A percentile compares a stretch with the other conserved stretches of the same genome.
These are phyloP conservation scores for Sterna hirundo DNA, from an alignment of 2,113 vertebrate species.

Conservation along the genomic window DNA sequence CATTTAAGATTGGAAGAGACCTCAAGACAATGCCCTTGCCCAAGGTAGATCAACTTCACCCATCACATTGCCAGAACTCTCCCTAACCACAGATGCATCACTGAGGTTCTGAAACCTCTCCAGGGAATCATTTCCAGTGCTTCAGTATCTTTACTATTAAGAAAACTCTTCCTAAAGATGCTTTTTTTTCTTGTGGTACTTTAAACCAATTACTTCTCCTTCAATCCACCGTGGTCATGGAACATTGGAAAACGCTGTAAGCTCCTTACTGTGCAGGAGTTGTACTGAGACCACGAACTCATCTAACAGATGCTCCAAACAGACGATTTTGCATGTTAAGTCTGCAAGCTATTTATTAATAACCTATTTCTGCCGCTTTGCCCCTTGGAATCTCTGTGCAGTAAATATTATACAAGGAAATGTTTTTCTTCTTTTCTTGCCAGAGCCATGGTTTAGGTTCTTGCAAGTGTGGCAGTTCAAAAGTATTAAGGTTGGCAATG, in stretches of 20 bases:
- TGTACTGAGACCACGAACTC: neutral
- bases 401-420: neutral
- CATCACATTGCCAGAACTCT: neutral
- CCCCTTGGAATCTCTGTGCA: neutral
- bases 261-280: neutral
- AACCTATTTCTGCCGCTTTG: neutral
- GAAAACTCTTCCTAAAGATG: neutral
- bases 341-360: neutral
- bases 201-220: neutral
- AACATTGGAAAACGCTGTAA: neutral
- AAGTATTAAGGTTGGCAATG: neutral
- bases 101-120: neutral
- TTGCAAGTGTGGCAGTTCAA: neutral
- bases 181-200: neutral
- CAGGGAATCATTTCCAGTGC: neutral
- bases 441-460: neutral
- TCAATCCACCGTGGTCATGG: neutral
- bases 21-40: neutral
- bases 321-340: rapidly evolving
- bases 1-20: neutral
- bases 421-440: neutral
- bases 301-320: neutral
- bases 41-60: neutral
- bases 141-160: neutral
- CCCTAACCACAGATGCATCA: neutral